Conservation (phyloP, 2,113 vertebrate species). For the Puma concolor region DNA sequence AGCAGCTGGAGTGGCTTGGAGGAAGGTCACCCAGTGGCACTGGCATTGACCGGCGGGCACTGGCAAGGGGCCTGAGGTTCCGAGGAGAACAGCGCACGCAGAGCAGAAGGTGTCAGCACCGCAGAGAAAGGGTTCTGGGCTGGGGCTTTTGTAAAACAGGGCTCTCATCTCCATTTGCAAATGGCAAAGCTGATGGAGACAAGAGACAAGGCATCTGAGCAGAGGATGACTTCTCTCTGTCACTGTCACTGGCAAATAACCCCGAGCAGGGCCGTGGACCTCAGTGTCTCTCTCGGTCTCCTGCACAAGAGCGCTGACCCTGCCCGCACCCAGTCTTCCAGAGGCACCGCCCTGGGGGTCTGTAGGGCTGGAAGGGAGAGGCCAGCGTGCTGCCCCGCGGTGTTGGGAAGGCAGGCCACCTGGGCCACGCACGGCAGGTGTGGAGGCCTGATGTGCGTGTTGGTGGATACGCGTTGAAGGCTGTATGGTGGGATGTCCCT, state of each 20-base stretch:
- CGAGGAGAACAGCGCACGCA: too few relatives aligned
- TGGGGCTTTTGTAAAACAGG: accelerated
- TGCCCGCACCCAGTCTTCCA: background rate
- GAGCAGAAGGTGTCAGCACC: too few relatives aligned
- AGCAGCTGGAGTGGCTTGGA: background rate
- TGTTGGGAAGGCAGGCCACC: background rate
- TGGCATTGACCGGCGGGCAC: background rate
- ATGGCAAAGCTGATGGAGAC: background rate
- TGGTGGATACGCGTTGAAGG: background rate
- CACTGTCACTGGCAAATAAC: background rate
- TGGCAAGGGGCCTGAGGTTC: too few relatives aligned
- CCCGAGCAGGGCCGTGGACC: background rate
- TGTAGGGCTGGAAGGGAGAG: background rate
- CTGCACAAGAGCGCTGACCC: background rate
- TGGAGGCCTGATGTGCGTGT: too few relatives aligned
- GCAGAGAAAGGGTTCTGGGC: background rate
- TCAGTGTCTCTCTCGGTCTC: background rate
- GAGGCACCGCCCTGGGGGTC: background rate
- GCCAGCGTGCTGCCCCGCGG: background rate
- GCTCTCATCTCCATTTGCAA: background rate
- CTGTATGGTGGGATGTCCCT: accelerated
- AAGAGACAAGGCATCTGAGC: background rate
- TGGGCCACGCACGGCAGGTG: background rate
- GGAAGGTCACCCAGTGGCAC: background rate
- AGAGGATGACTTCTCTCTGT: background rate